These are phyloP conservation scores for Colletes latitarsis DNA, from an alignment of 1,140 invertebrate genomes.

Conservation along the genomic window DNA sequence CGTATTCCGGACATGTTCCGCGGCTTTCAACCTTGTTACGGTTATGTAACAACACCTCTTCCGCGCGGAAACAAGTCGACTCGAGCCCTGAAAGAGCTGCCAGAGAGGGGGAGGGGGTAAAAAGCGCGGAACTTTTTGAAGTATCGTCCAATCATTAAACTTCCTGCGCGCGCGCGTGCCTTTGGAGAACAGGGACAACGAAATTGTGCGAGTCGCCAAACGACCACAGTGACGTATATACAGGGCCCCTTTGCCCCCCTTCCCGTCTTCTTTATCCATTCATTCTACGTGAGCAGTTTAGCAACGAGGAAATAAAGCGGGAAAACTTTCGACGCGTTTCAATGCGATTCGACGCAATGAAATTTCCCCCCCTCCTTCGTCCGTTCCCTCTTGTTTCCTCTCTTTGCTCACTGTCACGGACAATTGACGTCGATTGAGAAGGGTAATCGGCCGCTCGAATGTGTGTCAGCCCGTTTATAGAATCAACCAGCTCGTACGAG, in stretches of 20 bases:
- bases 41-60: slow-evolving; percentile 52
- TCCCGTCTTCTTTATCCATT: slow-evolving; percentile 60
- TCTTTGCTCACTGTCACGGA: slow-evolving; percentile 33
- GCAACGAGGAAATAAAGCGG: slow-evolving; percentile 58
- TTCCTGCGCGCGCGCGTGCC: slow-evolving; percentile 24
- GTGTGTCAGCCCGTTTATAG: slow-evolving; percentile 34
- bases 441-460: slow-evolving; percentile 40
- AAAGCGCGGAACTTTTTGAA: slow-evolving; percentile 59
- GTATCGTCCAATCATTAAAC: slow-evolving; percentile 61
- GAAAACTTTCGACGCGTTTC: slow-evolving; percentile 63
- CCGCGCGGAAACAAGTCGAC: slow-evolving; percentile 23
- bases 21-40: slow-evolving; percentile 61
- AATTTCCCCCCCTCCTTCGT: neutral
- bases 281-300: slow-evolving; percentile 65
- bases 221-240: slow-evolving; percentile 42
- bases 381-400: neutral
- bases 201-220: slow-evolving; percentile 50
- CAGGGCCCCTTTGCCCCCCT: neutral
- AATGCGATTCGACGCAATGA: slow-evolving; percentile 47
- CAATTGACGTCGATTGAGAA: slow-evolving; percentile 37
- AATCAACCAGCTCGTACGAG: slow-evolving; percentile 10
- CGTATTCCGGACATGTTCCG: slow-evolving; percentile 57
- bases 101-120: slow-evolving; percentile 5
- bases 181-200: slow-evolving; percentile 11
- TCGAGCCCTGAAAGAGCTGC: neutral